phyloP scores from a whole-genome alignment of 2,113 vertebrate species.

The Progne subis region DNA sequence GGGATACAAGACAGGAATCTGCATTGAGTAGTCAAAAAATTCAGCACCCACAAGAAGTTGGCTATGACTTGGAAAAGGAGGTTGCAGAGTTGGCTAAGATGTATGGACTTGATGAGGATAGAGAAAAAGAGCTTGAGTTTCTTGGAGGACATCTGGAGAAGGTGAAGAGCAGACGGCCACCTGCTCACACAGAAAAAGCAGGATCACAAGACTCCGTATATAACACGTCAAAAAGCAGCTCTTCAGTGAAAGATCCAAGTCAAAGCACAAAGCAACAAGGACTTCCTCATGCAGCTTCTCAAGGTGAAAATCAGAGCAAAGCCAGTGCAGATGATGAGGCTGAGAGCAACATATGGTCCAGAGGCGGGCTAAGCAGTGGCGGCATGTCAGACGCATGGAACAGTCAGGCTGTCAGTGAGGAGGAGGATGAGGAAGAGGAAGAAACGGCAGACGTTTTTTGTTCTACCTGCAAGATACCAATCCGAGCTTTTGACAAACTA shows the following conservation, averaged over 20 bases:
- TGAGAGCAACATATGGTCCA: constrained; percentile 3
- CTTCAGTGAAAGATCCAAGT: neutral
- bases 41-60: neutral
- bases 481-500: constrained; percentile 65
- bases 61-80: constrained; percentile 63
- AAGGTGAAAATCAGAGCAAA: constrained; percentile 35
- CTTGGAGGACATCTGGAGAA: neutral
- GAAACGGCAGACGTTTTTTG: constrained; percentile 74
- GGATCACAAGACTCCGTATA: neutral
- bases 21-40: neutral
- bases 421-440: constrained; percentile 65
- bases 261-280: neutral
- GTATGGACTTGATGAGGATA: constrained; percentile 73
- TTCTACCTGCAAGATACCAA: constrained; percentile 73
- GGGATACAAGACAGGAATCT: neutral
- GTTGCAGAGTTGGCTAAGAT: constrained; percentile 69
- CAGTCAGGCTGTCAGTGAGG: constrained; percentile 37
- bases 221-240: neutral
- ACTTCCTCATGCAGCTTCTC: neutral
- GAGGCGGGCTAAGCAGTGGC: constrained; percentile 40
- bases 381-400: constrained; percentile 51
- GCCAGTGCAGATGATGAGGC: constrained; percentile 27
- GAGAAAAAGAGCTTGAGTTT: constrained; percentile 65
- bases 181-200: neutral
- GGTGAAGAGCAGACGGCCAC: neutral